phyloP scores from a whole-genome alignment of 2,113 vertebrate species.

The Dipodomys ordii region DNA sequence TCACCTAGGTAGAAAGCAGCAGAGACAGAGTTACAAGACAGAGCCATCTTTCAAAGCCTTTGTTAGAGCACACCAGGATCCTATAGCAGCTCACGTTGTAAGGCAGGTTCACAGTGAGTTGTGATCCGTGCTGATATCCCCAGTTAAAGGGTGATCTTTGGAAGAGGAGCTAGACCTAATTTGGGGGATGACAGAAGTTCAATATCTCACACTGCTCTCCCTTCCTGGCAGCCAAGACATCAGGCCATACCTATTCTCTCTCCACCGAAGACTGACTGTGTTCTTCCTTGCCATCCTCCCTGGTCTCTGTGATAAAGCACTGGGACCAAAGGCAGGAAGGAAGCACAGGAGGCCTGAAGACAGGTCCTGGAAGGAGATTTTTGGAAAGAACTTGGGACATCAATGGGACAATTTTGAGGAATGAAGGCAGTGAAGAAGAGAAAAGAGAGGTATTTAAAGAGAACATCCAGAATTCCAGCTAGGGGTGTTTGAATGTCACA shows the following conservation, averaged over 20 bases:
- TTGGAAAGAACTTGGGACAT: neutral
- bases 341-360: neutral
- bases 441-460: neutral
- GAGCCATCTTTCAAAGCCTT: neutral
- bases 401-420: neutral
- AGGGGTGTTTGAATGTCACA: neutral
- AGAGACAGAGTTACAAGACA: neutral
- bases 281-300: neutral
- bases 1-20: neutral
- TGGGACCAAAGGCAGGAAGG: neutral
- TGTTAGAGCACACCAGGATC: too few relatives aligned
- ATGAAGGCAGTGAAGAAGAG: neutral
- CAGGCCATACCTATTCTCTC: too few relatives aligned
- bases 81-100: neutral
- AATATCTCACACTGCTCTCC: neutral
- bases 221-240: too few relatives aligned
- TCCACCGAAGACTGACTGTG: neutral
- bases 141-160: neutral
- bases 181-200: neutral
- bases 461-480: neutral
- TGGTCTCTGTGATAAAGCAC: neutral
- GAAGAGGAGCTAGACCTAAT: neutral
- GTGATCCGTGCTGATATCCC: neutral
- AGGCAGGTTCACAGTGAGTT: rapidly evolving
- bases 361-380: neutral